phyloP scores from a whole-genome alignment of 2,113 vertebrate genomes.

The Pygoscelis adeliae region DNA sequence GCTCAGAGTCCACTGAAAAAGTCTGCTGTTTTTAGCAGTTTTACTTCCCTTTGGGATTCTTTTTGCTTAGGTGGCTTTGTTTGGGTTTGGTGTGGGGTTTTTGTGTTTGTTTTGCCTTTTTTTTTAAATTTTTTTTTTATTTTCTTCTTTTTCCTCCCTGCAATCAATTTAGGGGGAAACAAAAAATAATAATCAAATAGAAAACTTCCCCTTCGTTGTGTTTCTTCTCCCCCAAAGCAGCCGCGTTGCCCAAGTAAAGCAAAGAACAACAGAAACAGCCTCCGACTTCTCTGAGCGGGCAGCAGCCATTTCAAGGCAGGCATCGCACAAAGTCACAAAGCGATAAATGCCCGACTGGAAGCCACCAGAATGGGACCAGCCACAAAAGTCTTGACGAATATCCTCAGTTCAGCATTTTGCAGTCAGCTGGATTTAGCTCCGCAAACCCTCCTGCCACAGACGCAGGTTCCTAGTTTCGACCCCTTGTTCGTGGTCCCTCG shows the following conservation, averaged over 20 bases:
- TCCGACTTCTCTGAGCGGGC: background rate
- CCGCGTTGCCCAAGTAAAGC: background rate
- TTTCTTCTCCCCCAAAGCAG: background rate
- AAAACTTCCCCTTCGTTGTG: background rate
- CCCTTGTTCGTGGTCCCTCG: rapidly evolving
- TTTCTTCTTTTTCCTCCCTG: background rate
- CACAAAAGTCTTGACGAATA: rapidly evolving
- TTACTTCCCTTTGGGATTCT: background rate
- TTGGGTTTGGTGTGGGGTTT: background rate
- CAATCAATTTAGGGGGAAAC: rapidly evolving
- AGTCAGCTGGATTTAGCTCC: background rate
- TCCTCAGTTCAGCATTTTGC: background rate
- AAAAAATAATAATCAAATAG: background rate
- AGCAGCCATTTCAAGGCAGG: background rate
- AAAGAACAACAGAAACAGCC: background rate
- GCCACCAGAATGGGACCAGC: background rate
- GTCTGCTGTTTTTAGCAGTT: background rate
- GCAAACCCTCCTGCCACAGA: background rate
- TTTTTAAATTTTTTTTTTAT: too few relatives aligned
- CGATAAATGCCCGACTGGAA: background rate
- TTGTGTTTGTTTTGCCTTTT: too few relatives aligned
- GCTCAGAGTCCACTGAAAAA: background rate
- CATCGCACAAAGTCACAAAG: too few relatives aligned
- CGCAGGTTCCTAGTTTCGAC: background rate
- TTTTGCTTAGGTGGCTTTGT: background rate